Base-by-base conservation (phyloP, 2,113 vertebrate species). In the Climacteris rufus region DNA sequence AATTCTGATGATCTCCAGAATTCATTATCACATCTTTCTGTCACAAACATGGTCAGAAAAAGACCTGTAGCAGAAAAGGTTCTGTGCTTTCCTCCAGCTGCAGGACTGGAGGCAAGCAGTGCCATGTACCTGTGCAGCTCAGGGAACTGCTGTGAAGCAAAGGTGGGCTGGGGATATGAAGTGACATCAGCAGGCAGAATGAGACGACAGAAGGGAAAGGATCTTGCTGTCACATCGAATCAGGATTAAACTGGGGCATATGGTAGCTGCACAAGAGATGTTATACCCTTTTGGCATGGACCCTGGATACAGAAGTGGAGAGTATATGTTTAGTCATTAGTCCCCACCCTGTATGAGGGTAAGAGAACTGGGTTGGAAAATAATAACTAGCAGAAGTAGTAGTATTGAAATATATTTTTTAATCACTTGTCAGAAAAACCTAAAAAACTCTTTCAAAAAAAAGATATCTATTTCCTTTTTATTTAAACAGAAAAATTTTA, bases 211-310 rank as follows among this genome's bases (percentile, higher is more conserved):
- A 90, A 91, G 87, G 84, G 86, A 89, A 88, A 82, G 37, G 28
- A 53, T n/a, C 49, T 77, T 64, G 60, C 54, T 96, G 93, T 85
- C 93, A 94, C 80, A 75, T 27, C 60, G 52, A 95, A 84, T 97
- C 68, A 92, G 65, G 60, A 82, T 93, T 94, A 86, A 91, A 78
- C 37, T 20, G 30, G 47, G 37, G 54, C 81, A 90, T 85, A 80
- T 70, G 83, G 81, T 68, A 79, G 37, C 57, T 68, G 87, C 87
- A 79, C 61, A 56, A 60, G 76, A 89, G 86, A 89, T 91, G 69
- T 82, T 87, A 72, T 6, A 82, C 28, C 28, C 74, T 75, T 33
- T 57, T 85, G 89, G 81, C 84, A 72, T 4, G 7, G 28, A 75
- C 57, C 16, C 69, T 76, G 33, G n/a, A 42, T 47, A 61, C 28